Base-by-base conservation (phyloP, 2,888 invertebrate species). In the Xanthia togata region DNA sequence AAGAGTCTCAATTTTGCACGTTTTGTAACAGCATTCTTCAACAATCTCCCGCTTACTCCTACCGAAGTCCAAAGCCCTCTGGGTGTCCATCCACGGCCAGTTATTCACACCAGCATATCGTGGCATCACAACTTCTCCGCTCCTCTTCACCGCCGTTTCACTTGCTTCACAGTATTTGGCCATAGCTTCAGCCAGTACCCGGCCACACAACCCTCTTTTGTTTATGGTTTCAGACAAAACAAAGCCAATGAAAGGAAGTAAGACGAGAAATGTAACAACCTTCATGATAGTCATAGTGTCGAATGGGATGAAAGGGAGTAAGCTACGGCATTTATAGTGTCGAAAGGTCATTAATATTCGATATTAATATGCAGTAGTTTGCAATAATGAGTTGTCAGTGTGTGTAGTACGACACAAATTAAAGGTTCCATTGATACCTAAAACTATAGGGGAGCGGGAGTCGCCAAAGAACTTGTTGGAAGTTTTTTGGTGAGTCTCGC, bases 11-110 rank as follows among this genome's bases (percentile, higher is more conserved):
- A 89, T 26, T 4, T 87, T 76, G 77, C 93, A 93, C 0, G 91
- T 86, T 9, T 93, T 91, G 1, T 89, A 87, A 70, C 93, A 93
- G 87, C 93, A 93, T 50, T 71, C 59, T 83, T 83, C 17, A 84
- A 47, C 91, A 5, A 92, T 17, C 91, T 88, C 73, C 4, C 80
- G 31, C 47, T 85, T 85, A 0, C 44, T 62, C 50, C 75, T 41
- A 3, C 57, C 41, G 5, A 70, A n/a, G 26, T 70, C 71, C 53
- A 72, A 62, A 62, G 62, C 72, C 60, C 44, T 59, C 41, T 79
- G 63, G 11, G 23, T 12, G 4, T 57, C 31, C 2, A 79, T n/a
- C 81, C 74, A 74, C 12, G 68, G 74, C 74, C 60, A 31, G 6
- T 6, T n/a, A 6, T 20, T 75, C 23, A 9, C n/a, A 20, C 41